A percentile compares a stretch with the other conserved stretches of the same genome.
Conservation (phyloP, 2,888 invertebrate species). For the Brachypalpus laphriformis region DNA sequence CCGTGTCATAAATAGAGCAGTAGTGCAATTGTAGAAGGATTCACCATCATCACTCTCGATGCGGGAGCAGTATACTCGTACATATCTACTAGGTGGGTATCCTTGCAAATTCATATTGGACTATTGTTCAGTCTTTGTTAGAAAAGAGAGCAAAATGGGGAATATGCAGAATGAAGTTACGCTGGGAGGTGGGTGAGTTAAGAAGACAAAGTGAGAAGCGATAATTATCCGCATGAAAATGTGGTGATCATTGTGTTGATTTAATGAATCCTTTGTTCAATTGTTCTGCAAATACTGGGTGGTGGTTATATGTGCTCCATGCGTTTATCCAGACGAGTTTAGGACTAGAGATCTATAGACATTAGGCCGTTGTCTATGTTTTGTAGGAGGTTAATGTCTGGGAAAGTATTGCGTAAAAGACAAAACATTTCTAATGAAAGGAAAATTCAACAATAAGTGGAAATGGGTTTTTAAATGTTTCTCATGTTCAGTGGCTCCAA, state of each 20-base stretch:
- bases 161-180: slow-evolving; percentile 4
- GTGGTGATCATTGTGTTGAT: slow-evolving; percentile 54
- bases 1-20: slow-evolving; percentile 68
- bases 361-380: no score
- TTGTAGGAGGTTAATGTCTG: slow-evolving; percentile 47
- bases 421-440: slow-evolving; percentile 10
- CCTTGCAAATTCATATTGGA: slow-evolving; percentile 45
- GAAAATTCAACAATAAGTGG: slow-evolving; percentile 10
- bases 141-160: not conserved
- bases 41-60: slow-evolving; percentile 20
- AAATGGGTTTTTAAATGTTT: not conserved
- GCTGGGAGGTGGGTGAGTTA: not conserved
- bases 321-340: slow-evolving; percentile 15
- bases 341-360: not conserved
- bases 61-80: not conserved
- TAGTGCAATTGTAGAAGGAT: slow-evolving; percentile 54
- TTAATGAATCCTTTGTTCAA: slow-evolving; percentile 57
- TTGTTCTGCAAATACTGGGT: slow-evolving; percentile 1
- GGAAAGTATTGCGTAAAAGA: slow-evolving; percentile 29
- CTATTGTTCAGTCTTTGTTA: slow-evolving; percentile 47
- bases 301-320: not conserved
- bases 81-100: not conserved
- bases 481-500: not conserved
- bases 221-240: slow-evolving; percentile 62
- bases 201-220: slow-evolving; percentile 37